A percentile compares a stretch with the other conserved stretches of the same genome.
phyloP scores from a whole-genome alignment of 1,140 invertebrate genomes.

The Listronotus oregonensis region DNA sequence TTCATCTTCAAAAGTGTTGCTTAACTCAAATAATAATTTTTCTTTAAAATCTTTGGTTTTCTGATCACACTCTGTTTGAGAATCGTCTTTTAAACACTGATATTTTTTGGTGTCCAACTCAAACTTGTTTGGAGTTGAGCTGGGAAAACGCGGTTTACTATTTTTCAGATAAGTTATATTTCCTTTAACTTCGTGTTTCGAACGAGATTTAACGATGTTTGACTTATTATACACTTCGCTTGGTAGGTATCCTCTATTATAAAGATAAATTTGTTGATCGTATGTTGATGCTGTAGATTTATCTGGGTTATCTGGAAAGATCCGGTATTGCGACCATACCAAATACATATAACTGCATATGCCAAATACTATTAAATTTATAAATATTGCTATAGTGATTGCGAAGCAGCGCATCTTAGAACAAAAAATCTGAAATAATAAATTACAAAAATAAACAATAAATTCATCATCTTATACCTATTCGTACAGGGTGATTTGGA shows the following conservation, averaged over 20 bases:
- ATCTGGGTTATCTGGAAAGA: conserved; percentile 60
- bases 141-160: conserved; percentile 64
- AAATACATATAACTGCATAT: conserved; percentile 74
- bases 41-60: conserved; percentile 62
- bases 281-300: conserved; percentile 53
- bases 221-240: conserved; percentile 38
- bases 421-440: no score
- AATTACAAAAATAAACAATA: no score
- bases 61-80: conserved; percentile 54
- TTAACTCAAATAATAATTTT: conserved; percentile 63
- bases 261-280: conserved; percentile 54
- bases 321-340: conserved; percentile 73
- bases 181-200: conserved; percentile 50
- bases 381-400: conserved; percentile 58
- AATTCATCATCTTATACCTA: no score
- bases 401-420: conserved; percentile 14
- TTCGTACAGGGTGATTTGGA: no score
- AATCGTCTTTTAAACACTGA: conserved; percentile 57
- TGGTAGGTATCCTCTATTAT: conserved; percentile 50
- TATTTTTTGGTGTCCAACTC: conserved; percentile 61
- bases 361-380: conserved; percentile 70
- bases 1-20: conserved; percentile 65
- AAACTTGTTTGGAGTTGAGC: conserved; percentile 60
- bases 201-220: conserved; percentile 40
- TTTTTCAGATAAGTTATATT: conserved; percentile 53